Evolutionary conservation across 37 sponge, comb jelly and placozoan species (phyloP), one percentile per base, ranked within the genome.

Genomic region (Theonella swinhoei): DNA sequence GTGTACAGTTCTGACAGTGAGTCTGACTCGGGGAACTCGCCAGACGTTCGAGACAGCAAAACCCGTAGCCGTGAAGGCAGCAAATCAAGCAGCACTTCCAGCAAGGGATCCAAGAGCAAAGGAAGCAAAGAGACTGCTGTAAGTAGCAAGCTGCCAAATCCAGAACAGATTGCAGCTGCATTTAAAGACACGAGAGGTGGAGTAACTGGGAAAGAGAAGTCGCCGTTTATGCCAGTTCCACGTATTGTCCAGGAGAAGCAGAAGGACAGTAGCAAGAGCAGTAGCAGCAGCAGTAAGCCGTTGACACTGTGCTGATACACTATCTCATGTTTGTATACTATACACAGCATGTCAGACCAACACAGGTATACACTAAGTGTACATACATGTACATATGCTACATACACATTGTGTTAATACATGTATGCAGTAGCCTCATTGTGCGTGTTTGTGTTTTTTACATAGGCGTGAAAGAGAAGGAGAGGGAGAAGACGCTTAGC

Each of bases 1-100:
- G 59, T 75, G 68, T 89, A 82, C 62, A 74, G 26, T 1, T 89
- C 83, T 64, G 79, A 38, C 25, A 77, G 90, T 67, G 83, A 67
- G 29, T 70, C 71, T 33, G 89, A 81, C 17, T 32, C 23, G 54
- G 54, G 54, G 54, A 47, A 14, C 54, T 47, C 54, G 11, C 54
- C 54, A 47, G 54, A 47, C 54, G 54, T 7, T 14, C 7, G 14
- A 14, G 7, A 7, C 54, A 7, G 38, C 28, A 4, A 35, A 36
- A n/a, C n/a, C 4, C 11, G 73, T 23, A 9, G 54, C 23, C 42
- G 39, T 1, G 42, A 74, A 36, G 54, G 59, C 31, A 71, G 24
- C 54, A 47, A 47, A 14, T 47, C 54, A 36, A 29, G 59, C 31
- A 71, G 24, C 54, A 47, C 7, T 7, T 47, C 54, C 54, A 47